Evolutionary conservation across 2,888 invertebrate species (phyloP).

Genomic region (Mythimna lalbum): DNA sequence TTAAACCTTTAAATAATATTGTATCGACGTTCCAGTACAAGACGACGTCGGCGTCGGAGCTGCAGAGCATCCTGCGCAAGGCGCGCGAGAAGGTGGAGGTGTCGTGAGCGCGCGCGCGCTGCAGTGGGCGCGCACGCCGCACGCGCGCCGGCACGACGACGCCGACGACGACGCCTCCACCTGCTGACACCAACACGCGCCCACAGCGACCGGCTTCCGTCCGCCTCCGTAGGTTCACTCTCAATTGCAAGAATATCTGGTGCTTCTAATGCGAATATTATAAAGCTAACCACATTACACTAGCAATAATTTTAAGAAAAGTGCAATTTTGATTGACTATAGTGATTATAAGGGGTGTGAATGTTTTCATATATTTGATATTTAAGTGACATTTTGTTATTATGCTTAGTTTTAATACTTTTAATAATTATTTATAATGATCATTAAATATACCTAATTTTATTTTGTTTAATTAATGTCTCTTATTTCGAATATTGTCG

Average conservation of each 20-base stretch:
- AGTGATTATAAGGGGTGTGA: slow-evolving; percentile 25
- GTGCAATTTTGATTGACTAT: slow-evolving; percentile 29
- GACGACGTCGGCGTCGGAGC: slow-evolving; percentile 94
- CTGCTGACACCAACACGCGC: slow-evolving; percentile 29
- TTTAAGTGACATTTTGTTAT: slow-evolving; percentile 28
- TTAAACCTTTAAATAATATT: not conserved
- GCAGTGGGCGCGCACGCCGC: slow-evolving; percentile 7
- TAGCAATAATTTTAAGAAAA: slow-evolving; percentile 12
- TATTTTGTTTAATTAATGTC: slow-evolving; percentile 39
- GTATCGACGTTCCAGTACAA: slow-evolving; percentile 92
- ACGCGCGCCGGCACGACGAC: not conserved
- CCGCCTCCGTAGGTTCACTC: slow-evolving; percentile 3
- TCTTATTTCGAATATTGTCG: slow-evolving; percentile 1
- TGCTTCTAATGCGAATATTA: slow-evolving; percentile 8
- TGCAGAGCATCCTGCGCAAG: slow-evolving; percentile 94
- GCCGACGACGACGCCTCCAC: slow-evolving; percentile 33
- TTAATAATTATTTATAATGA: slow-evolving; percentile 55
- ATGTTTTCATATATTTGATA: slow-evolving; percentile 22
- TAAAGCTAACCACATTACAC: slow-evolving; percentile 1
- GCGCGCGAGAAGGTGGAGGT: slow-evolving; percentile 93
- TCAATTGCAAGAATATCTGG: not conserved
- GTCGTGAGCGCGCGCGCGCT: slow-evolving; percentile 70
- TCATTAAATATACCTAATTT: slow-evolving; percentile 38
- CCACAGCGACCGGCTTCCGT: not conserved
- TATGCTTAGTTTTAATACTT: slow-evolving; percentile 47